These are phyloP conservation scores for Butorides virescens DNA, from an alignment of 2,113 vertebrate species.

Conservation along the genomic window DNA sequence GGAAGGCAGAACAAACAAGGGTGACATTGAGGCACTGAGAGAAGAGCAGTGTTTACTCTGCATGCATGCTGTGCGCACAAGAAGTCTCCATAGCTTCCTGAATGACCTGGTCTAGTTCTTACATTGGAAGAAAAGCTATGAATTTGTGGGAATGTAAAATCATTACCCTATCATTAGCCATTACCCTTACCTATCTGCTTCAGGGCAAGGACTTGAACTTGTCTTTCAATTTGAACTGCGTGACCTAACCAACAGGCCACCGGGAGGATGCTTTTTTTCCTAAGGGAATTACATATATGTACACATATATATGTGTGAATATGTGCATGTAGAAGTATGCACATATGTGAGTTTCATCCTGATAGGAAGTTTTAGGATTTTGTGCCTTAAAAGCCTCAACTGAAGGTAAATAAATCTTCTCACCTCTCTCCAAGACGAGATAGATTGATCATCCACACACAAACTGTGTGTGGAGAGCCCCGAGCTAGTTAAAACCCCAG, in stretches of 20 bases:
- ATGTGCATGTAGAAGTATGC: not conserved
- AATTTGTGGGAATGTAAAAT: not conserved
- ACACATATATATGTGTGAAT: accelerated
- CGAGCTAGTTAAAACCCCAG: accelerated
- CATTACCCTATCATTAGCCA: not conserved
- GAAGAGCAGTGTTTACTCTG: not conserved
- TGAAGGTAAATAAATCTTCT: not conserved
- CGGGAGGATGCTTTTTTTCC: not conserved
- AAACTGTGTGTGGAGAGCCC: not conserved
- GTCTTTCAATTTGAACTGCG: not conserved
- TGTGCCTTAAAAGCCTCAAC: not conserved
- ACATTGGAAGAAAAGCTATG: not conserved
- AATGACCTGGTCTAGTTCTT: not conserved
- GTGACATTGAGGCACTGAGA: not conserved
- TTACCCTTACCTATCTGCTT: not conserved
- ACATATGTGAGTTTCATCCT: not conserved
- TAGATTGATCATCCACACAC: accelerated
- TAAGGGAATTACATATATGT: not conserved
- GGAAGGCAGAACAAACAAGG: not conserved
- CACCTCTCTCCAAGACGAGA: not conserved
- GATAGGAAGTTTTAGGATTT: not conserved
- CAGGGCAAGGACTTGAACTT: not conserved
- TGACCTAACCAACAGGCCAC: not conserved
- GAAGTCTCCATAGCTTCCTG: not conserved
- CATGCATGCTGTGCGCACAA: accelerated